Evolutionary conservation across 2,797 vertebrate species (phyloP), one percentile per base, ranked within the genome.

Genomic region (Xenopus petersii): DNA sequence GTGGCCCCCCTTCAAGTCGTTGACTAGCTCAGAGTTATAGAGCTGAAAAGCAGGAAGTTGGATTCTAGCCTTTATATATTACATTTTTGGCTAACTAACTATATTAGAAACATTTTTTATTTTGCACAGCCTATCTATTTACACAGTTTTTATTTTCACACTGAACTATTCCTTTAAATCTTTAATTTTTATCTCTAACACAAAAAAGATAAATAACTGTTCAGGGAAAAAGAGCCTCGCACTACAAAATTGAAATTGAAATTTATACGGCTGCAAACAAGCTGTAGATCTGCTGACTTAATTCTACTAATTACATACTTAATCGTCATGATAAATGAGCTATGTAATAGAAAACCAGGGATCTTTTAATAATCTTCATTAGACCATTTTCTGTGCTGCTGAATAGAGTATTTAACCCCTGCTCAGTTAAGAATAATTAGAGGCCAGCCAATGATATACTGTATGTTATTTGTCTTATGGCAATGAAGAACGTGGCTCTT

Each of bases 321-420:
- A 78, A 70, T 78, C 59, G 65, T 42, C 68, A 78, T 78, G 75
- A 78, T 73, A 78, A 78, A 78, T 78, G 71, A 78, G 75, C 75
- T 69, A 73, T 78, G 71, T 78, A 73, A 78, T 78, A 73, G 70
- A 73, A 78, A 78, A 59, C 60, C 42, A 0, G 21, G 49, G 70
- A 67, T 72, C 71, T 78, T 68, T 78, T 73, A 73, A 73, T 78
- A 78, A 69, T 78, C 48, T 78, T 64, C 75, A 78, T 73, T 78
- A 77, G 49, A 51, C 64, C 59, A 63, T 77, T 74, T 77, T 77
- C 75, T 49, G 42, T 62, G 21, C 54, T 15, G 51, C 64, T 63
- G 56, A 78, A 67, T 69, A 73, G 59, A 64, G 49, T 49, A 58
- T 64, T 77, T 73, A 69, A 64, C 59, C 67, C 70, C 30, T 73